Evolutionary conservation across 1,140 invertebrate genomes (phyloP).

Genomic region (Drosophila hydei): DNA sequence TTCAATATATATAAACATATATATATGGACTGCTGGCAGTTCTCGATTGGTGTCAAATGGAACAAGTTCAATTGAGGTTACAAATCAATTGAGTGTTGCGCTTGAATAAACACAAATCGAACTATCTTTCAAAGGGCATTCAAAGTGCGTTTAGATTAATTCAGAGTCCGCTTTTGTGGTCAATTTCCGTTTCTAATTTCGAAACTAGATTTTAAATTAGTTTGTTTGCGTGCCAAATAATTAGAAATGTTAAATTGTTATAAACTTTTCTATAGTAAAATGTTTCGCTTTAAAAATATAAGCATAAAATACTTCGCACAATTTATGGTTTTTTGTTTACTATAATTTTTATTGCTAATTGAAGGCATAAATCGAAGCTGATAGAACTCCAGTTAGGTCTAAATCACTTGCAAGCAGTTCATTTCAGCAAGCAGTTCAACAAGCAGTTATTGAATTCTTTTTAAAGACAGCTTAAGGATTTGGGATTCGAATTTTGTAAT

Average conservation of each 20-base stretch:
- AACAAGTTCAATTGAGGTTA: slow-evolving; percentile 70
- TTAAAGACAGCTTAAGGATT: too few relatives aligned
- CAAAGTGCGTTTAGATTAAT: background rate
- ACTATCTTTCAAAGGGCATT: slow-evolving; percentile 1
- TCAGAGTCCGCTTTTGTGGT: background rate
- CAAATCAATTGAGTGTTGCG: slow-evolving; percentile 67
- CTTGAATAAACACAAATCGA: slow-evolving; percentile 26
- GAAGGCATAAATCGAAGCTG: too few relatives aligned
- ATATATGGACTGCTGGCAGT: slow-evolving; percentile 26
- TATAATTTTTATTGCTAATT: background rate
- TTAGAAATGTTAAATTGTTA: background rate
- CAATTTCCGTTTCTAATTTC: background rate
- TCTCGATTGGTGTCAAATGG: slow-evolving; percentile 68
- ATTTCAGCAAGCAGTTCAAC: background rate
- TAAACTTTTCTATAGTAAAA: background rate
- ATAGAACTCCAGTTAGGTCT: too few relatives aligned
- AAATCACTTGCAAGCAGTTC: background rate
- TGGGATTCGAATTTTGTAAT: too few relatives aligned
- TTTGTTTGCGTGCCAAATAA: background rate
- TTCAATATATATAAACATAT: slow-evolving; percentile 1
- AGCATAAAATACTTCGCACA: too few relatives aligned
- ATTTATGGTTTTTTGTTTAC: too few relatives aligned
- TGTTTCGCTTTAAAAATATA: too few relatives aligned
- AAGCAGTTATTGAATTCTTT: slow-evolving; percentile 3
- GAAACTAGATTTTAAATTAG: background rate